phyloP scores from a whole-genome alignment of 2,888 invertebrate species.

The Calameuta idolon region DNA sequence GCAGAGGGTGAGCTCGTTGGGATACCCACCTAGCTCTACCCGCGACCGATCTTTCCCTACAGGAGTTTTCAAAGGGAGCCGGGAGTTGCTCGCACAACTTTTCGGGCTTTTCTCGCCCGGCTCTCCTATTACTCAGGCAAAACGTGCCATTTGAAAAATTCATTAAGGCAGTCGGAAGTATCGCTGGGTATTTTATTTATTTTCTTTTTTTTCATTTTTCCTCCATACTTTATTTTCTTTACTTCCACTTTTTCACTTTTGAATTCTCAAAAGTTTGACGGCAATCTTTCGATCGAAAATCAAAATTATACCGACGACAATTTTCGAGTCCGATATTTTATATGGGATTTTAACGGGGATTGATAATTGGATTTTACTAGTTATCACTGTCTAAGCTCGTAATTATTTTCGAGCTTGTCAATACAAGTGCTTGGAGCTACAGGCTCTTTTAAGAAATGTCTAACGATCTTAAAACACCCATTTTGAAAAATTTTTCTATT shows the following conservation, averaged over 20 bases:
- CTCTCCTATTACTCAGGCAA: neutral
- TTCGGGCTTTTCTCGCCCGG: neutral
- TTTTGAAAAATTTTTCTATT: neutral
- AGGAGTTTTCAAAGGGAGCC: conserved; percentile 27
- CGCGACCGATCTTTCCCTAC: conserved; percentile 22
- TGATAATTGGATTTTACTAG: neutral
- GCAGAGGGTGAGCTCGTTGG: conserved; percentile 37
- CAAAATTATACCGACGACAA: neutral
- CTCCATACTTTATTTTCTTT: neutral
- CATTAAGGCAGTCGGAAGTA: neutral
- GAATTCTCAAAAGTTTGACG: neutral
- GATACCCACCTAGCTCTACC: conserved; percentile 18
- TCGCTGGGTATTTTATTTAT: neutral
- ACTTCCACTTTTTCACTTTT: neutral
- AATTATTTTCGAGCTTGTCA: neutral
- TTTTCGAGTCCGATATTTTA: neutral
- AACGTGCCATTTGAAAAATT: neutral
- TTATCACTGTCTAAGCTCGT: neutral
- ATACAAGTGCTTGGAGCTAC: neutral
- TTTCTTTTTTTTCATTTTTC: neutral
- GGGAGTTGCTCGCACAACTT: neutral
- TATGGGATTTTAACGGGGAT: neutral
- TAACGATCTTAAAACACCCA: neutral
- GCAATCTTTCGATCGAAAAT: neutral
- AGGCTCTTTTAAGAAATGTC: neutral